Evolutionary conservation across 92 coral and sea anemone genomes (phyloP).

Genomic region (Phenganax marumi): DNA sequence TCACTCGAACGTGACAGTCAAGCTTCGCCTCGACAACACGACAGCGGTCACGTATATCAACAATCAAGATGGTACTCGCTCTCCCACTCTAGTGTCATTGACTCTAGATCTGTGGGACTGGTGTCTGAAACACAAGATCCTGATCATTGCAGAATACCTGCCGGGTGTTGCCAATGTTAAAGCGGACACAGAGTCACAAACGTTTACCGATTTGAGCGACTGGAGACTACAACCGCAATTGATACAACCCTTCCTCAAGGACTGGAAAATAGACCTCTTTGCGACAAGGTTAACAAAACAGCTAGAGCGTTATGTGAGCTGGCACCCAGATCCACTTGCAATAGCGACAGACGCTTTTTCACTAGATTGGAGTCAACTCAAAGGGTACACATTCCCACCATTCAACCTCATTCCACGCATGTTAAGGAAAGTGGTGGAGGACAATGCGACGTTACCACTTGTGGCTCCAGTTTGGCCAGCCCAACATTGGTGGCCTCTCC

Average conservation of each 20-base stretch:
- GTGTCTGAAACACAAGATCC: constrained; percentile 47
- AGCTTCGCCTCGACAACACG: constrained; percentile 54
- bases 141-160: constrained; percentile 40
- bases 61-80: constrained; percentile 48
- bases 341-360: constrained; percentile 52
- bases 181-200: constrained; percentile 40
- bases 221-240: constrained; percentile 54
- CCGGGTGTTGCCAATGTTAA: constrained; percentile 33
- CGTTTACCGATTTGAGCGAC: constrained; percentile 50
- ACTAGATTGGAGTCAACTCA: constrained; percentile 44
- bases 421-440: constrained; percentile 40
- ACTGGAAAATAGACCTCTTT: too few species aligned
- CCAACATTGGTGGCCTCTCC: constrained; percentile 63
- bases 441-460: constrained; percentile 45
- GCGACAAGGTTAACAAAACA: too few species aligned
- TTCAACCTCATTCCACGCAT: constrained; percentile 55
- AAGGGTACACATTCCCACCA: constrained; percentile 52
- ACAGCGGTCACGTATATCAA: constrained; percentile 36
- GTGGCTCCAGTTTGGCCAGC: constrained; percentile 60
- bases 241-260: too few species aligned
- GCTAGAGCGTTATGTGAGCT: constrained; percentile 40
- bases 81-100: constrained; percentile 39
- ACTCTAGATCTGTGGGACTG: constrained; percentile 57
- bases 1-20: constrained; percentile 46
- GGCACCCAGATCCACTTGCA: constrained; percentile 55